These are phyloP conservation scores for Hemibagrus guttatus DNA, from an alignment of 2,797 vertebrate genomes.

Conservation along the genomic window DNA sequence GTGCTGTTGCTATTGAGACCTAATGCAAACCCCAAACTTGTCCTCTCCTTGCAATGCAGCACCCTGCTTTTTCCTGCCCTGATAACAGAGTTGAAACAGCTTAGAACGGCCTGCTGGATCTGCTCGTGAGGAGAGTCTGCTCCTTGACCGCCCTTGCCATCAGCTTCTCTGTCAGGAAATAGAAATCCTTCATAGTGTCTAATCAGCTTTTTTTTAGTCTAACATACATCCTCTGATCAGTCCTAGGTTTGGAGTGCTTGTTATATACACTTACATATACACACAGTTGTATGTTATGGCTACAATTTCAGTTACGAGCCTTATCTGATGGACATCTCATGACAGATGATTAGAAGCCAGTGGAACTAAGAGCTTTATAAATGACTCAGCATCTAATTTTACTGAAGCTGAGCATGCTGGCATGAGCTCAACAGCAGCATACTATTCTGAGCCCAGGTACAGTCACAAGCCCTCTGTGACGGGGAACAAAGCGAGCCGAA, in stretches of 20 bases:
- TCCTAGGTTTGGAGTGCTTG: constrained; percentile 53
- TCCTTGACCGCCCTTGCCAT: constrained; percentile 69
- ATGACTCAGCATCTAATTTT: constrained; percentile 61
- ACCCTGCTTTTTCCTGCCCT: constrained; percentile 75
- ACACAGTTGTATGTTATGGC: constrained; percentile 31
- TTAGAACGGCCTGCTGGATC: constrained; percentile 51
- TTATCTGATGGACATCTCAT: constrained; percentile 44
- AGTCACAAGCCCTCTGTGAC: constrained; percentile 42
- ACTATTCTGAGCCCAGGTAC: constrained; percentile 66
- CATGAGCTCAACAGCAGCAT: constrained; percentile 46
- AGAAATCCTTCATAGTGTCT: constrained; percentile 65
- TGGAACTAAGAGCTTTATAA: constrained; percentile 54
- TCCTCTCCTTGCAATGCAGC: constrained; percentile 60
- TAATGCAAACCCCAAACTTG: neutral
- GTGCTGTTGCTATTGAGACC: constrained; percentile 28
- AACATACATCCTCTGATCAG: constrained; percentile 61
- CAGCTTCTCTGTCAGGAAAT: constrained; percentile 70
- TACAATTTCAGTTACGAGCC: constrained; percentile 47
- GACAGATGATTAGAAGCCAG: constrained; percentile 49
- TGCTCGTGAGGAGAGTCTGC: constrained; percentile 58
- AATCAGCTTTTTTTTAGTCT: constrained; percentile 67
- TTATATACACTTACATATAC: constrained; percentile 36
- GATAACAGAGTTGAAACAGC: constrained; percentile 74
- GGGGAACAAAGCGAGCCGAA: constrained; percentile 61
- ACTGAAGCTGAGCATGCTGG: constrained; percentile 48